A percentile compares a stretch with the other conserved stretches of the same genome.
Conservation (phyloP, 92 coral and sea anemone species). For the Montipora capitata region DNA sequence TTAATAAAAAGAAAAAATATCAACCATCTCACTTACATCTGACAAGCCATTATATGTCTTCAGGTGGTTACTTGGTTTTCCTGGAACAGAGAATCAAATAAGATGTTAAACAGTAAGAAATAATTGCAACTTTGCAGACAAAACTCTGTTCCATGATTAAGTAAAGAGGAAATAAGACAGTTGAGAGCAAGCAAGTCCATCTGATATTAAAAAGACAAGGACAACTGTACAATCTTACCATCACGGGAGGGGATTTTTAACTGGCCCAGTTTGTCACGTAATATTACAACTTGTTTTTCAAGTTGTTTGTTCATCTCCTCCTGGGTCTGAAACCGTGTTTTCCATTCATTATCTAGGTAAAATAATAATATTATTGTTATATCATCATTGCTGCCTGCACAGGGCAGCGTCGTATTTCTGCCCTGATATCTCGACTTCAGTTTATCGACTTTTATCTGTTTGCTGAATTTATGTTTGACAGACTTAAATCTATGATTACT, state of each 20-base stretch:
- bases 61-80: conserved; percentile 72
- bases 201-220: no score
- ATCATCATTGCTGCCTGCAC: no score
- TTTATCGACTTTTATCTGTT: no score
- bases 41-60: conserved; percentile 91
- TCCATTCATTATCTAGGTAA: conserved; percentile 97
- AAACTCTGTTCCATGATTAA: no score
- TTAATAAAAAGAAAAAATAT: no score
- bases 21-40: conserved; percentile 81
- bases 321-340: conserved; percentile 96
- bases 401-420: no score
- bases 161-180: no score
- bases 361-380: background rate
- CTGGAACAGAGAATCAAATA: background rate
- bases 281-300: conserved; percentile 92
- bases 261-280: conserved; percentile 93
- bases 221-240: conserved; percentile 63
- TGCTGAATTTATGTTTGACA: no score
- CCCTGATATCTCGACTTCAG: no score
- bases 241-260: conserved; percentile 90
- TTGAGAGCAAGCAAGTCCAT: no score
- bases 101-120: background rate
- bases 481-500: no score
- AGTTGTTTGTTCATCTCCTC: conserved; percentile 96
- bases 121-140: no score